phyloP scores from a whole-genome alignment of 2,888 invertebrate species.

The Hyposoter didymator region DNA sequence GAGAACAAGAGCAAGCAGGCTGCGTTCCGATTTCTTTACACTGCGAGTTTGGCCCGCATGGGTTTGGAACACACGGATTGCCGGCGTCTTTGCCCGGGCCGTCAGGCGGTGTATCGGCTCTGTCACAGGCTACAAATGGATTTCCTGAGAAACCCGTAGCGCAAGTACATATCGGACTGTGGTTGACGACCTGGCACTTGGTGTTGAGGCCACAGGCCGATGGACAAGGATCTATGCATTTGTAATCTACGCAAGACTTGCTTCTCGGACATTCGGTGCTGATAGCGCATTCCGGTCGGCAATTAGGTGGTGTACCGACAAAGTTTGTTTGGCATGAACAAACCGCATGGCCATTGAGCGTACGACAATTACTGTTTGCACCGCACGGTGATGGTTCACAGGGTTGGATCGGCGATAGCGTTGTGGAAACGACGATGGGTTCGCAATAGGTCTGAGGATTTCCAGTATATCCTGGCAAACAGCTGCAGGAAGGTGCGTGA shows the following conservation, averaged over 20 bases:
- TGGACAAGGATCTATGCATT: constrained; percentile 93
- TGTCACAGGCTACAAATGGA: constrained; percentile 90
- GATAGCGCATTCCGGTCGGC: constrained; percentile 93
- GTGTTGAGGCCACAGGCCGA: constrained; percentile 93
- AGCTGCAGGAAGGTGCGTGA: constrained; percentile 93
- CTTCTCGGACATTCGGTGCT: constrained; percentile 93
- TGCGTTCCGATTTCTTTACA: constrained; percentile 92
- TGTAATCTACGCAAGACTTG: constrained; percentile 92
- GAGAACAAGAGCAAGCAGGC: constrained; percentile 93
- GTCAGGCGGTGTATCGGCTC: constrained; percentile 82
- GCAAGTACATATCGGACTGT: constrained; percentile 95
- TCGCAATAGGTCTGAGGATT: constrained; percentile 88
- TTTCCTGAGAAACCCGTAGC: constrained; percentile 91
- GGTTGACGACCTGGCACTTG: constrained; percentile 93
- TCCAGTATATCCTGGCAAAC: constrained; percentile 91
- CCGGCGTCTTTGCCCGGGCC: constrained; percentile 82
- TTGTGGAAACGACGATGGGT: constrained; percentile 69
- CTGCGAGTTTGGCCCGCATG: constrained; percentile 93
- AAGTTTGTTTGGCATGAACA: constrained; percentile 92
- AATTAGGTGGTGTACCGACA: constrained; percentile 92
- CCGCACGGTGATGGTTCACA: constrained; percentile 94
- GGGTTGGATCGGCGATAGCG: constrained; percentile 85
- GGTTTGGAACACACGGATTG: constrained; percentile 92
- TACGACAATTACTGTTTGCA: constrained; percentile 92
- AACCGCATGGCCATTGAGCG: constrained; percentile 91